Conservation (phyloP, 2,888 invertebrate species). For the Aporophyla nigra region DNA sequence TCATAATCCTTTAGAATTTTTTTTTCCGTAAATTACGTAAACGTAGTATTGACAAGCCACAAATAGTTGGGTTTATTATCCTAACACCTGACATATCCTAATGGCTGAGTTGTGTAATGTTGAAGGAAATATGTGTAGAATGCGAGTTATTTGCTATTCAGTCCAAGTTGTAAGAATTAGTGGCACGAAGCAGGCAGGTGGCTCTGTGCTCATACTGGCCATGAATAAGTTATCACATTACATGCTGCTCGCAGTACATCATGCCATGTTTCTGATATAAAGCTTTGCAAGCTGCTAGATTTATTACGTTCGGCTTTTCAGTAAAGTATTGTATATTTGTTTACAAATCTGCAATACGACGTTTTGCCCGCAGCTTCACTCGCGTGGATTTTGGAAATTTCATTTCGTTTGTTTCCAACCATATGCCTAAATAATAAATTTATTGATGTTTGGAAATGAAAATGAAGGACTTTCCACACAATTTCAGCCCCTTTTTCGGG, state of each 20-base stretch:
- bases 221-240: constrained; percentile 56
- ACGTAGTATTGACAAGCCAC: constrained; percentile 9
- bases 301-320: neutral
- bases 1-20: constrained; percentile 15
- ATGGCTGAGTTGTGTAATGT: constrained; percentile 42
- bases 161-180: constrained; percentile 53
- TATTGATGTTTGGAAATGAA: too few species aligned
- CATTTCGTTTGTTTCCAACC: too few species aligned
- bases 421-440: too few species aligned
- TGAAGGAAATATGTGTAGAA: constrained; percentile 33
- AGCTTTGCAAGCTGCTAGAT: constrained; percentile 16
- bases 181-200: constrained; percentile 52
- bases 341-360: constrained; percentile 3
- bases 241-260: constrained; percentile 16
- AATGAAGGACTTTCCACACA: too few species aligned
- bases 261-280: constrained; percentile 22
- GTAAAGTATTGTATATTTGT: constrained; percentile 10
- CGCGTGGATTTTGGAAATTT: too few species aligned
- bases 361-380: too few species aligned
- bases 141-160: constrained; percentile 50
- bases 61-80: constrained; percentile 23
- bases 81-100: constrained; percentile 20
- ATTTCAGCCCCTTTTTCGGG: too few species aligned
- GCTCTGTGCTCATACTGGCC: constrained; percentile 28
- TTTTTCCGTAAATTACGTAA: constrained; percentile 40